Evolutionary conservation across 2,888 invertebrate species (phyloP).

Genomic region (Agonopterix subpropinquella): DNA sequence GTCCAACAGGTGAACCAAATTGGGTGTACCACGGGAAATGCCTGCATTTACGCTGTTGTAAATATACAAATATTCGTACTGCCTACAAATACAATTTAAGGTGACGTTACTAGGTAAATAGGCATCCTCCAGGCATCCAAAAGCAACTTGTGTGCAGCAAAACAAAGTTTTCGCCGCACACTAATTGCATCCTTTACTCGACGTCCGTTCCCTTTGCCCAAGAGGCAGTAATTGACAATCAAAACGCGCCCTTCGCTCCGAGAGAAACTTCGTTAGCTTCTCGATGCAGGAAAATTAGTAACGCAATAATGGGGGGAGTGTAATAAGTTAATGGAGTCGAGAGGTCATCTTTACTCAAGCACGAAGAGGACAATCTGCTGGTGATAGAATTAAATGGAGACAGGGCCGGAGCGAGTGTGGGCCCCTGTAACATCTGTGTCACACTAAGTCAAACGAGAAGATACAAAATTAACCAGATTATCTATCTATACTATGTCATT

Average conservation of each 20-base stretch:
- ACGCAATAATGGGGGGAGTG: slow-evolving; percentile 63
- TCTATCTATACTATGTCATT: too few relatives aligned
- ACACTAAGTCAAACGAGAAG: too few relatives aligned
- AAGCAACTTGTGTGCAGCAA: too few relatives aligned
- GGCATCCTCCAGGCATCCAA: too few relatives aligned
- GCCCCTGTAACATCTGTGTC: too few relatives aligned
- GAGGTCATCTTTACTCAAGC: slow-evolving; percentile 51
- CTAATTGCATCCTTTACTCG: slow-evolving; percentile 60
- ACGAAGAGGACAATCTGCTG: slow-evolving; percentile 35
- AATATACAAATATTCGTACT: too few relatives aligned
- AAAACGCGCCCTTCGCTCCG: slow-evolving; percentile 56
- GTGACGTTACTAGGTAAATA: too few relatives aligned
- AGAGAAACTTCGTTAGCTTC: slow-evolving; percentile 62
- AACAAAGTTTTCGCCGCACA: slow-evolving; percentile 19
- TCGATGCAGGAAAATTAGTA: slow-evolving; percentile 71
- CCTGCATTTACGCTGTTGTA: too few relatives aligned
- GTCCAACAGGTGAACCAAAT: too few relatives aligned
- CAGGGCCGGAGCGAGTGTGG: neutral
- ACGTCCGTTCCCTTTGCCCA: slow-evolving; percentile 43
- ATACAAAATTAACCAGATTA: too few relatives aligned
- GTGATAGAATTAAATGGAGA: slow-evolving; percentile 52
- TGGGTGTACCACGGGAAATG: too few relatives aligned
- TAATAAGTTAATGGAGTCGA: slow-evolving; percentile 68
- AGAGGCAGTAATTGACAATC: slow-evolving; percentile 69
- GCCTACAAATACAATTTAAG: too few relatives aligned